Evolutionary conservation across 2,113 vertebrate genomes (phyloP), one percentile per base, ranked within the genome.

Genomic region (Globicephala melas): DNA sequence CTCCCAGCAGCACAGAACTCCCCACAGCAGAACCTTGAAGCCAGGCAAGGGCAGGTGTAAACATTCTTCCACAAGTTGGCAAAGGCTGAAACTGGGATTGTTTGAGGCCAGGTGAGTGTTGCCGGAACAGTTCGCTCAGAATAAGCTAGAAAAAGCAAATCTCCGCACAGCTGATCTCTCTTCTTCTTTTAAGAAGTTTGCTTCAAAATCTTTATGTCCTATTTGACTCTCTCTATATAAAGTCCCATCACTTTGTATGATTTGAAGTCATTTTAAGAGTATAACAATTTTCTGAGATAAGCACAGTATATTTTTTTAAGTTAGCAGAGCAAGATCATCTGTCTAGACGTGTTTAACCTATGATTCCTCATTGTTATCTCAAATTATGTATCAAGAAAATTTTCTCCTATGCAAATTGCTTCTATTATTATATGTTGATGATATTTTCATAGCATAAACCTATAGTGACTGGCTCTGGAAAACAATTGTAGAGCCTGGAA

Each of bases 1-100:
- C 97, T 99, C 97, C 89, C 97, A 98, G 93, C 91, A 98, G 91
- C 96, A 97, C 96, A 96, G 97, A 98, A 74, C 91, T 98, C 90
- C 96, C 97, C 95, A 77, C 84, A 96, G 96, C 93, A 98, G 94
- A 97, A 90, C 95, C 92, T 85, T 91, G 92, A 96, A 98, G 94
- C 96, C 86, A 97, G 93, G 95, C 94, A 98, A 97, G 81, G 98
- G 90, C 95, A 97, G 97, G 97, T 97, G 95, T 97, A 98, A 98
- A 96, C 88, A 97, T 62, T 97, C 93, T 97, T 97, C 85, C 95
- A 96, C 96, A 98, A 97, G 84, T 94, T 98, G 96, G 94, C 95
- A 96, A 97, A 98, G 81, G 89, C 94, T 96, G 87, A 97, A 97
- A 96, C 93, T 97, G 96, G 95, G n/a, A 84, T 97, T 97, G 95